Conservation (phyloP, 2,797 vertebrate species). For the Pteronotus mesoamericanus region DNA sequence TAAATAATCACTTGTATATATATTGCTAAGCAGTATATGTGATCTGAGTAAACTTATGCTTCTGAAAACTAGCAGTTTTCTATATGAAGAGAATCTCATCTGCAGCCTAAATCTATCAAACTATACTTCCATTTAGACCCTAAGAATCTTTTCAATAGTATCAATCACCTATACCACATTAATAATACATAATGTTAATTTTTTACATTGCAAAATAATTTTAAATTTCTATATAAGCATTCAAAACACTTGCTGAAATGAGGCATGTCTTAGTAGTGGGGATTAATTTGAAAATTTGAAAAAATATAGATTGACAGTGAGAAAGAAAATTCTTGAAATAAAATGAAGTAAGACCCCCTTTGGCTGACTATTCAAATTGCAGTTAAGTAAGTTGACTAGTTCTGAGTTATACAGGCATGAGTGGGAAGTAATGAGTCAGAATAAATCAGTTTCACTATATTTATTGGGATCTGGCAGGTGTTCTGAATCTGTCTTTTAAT, state of each 20-base stretch:
- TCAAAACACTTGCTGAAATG: neutral
- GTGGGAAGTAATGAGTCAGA: neutral
- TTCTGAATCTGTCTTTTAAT: slow-evolving; percentile 24
- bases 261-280: neutral
- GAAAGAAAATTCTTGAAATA: neutral
- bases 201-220: neutral
- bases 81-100: neutral
- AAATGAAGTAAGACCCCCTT: neutral
- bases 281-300: slow-evolving; percentile 14
- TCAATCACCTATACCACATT: neutral
- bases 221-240: neutral
- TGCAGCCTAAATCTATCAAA: neutral
- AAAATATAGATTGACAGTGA: neutral
- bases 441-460: slow-evolving; percentile 22
- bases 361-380: neutral
- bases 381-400: neutral
- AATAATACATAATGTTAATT: neutral
- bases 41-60: neutral
- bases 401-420: neutral
- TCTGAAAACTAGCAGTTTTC: neutral
- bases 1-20: neutral
- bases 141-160: neutral
- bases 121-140: neutral
- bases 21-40: neutral
- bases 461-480: neutral